Percentiles rank a stretch among this genome's conserved stretches.
Conservation (phyloP, 2,797 vertebrate genomes). For the Diglossa cyanea region DNA sequence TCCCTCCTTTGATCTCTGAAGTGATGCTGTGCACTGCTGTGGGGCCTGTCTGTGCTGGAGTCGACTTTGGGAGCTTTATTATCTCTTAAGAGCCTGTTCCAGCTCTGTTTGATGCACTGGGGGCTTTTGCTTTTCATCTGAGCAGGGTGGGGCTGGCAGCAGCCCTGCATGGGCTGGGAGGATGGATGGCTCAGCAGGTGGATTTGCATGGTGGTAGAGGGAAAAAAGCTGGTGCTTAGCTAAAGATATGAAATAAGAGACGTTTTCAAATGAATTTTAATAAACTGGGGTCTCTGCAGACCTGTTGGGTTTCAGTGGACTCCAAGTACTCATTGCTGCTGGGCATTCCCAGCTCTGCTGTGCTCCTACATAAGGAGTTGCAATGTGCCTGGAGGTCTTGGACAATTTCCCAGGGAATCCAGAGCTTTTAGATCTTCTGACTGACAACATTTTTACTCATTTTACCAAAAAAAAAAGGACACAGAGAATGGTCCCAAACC, state of each 20-base stretch:
- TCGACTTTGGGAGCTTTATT: background rate
- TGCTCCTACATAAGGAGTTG: rapidly evolving
- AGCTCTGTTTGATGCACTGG: background rate
- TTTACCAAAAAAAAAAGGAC: rapidly evolving
- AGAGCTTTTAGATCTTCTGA: background rate
- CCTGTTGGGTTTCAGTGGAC: background rate
- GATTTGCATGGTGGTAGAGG: background rate
- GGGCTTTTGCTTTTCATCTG: background rate
- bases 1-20: conserved; percentile 19
- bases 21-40: background rate
- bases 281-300: background rate
- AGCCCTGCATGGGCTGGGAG: background rate
- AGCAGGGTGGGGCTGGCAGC: background rate
- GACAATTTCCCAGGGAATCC: background rate
- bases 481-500: background rate
- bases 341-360: background rate
- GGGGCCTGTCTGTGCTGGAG: background rate
- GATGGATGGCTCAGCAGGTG: background rate
- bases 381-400: background rate
- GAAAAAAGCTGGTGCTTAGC: background rate
- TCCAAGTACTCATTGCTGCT: background rate
- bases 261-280: background rate
- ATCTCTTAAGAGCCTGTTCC: background rate
- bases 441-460: background rate
- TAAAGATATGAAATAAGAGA: background rate